These are phyloP conservation scores for Rhyzopertha dominica DNA, from an alignment of 1,140 invertebrate genomes.

Conservation along the genomic window DNA sequence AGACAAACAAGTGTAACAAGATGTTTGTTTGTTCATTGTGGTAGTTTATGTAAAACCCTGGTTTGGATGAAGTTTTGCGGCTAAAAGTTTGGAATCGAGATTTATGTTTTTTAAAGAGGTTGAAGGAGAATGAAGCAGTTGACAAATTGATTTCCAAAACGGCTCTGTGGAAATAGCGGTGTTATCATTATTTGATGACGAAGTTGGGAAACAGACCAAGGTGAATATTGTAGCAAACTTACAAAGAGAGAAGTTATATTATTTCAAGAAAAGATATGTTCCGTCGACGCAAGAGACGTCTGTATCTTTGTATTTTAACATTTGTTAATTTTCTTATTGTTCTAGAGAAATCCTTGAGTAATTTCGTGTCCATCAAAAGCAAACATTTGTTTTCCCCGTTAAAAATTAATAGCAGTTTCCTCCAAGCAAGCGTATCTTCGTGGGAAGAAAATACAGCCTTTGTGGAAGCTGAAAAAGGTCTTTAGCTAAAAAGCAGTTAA, in stretches of 20 bases:
- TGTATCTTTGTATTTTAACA: conserved; percentile 5
- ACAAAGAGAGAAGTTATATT: too few species aligned
- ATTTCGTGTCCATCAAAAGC: conserved; percentile 3
- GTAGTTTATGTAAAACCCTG: too few species aligned
- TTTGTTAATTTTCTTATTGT: conserved; percentile 5
- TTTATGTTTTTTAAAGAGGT: too few species aligned
- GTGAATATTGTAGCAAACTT: conserved; percentile 17
- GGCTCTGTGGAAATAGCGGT: conserved; percentile 16
- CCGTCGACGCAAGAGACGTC: conserved; percentile 4
- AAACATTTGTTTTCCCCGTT: conserved; percentile 9
- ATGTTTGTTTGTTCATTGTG: too few species aligned
- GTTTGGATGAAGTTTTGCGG: too few species aligned
- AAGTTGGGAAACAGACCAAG: conserved; percentile 20
- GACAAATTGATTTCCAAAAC: conserved; percentile 13
- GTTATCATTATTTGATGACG: conserved; percentile 26
- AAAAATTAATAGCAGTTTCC: conserved; percentile 15
- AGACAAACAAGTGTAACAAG: conserved; percentile 20
- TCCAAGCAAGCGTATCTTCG: conserved; percentile 2
- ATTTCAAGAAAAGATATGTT: conserved; percentile 6
- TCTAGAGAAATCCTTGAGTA: neutral
- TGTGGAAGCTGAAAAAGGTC: conserved; percentile 11
- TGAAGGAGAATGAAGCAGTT: too few species aligned
- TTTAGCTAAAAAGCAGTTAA: conserved; percentile 29
- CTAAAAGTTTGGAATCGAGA: too few species aligned
- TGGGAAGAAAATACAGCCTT: conserved; percentile 9